Evolutionary conservation across 2,113 vertebrate species (phyloP).

Genomic region (Ageneiosus marmoratus): DNA sequence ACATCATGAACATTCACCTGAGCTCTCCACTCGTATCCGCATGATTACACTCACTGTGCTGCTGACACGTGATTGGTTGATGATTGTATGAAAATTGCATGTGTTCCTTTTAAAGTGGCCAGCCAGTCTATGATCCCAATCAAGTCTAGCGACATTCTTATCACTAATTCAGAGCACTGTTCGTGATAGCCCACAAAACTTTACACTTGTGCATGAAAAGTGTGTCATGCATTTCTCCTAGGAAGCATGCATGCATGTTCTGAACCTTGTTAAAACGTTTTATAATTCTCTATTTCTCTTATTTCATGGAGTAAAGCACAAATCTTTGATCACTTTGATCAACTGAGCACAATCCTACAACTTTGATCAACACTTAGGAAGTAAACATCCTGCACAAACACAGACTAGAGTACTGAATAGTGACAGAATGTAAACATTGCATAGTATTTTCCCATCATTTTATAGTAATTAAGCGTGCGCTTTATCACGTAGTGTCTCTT

Average conservation of each 20-base stretch:
- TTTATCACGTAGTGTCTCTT: conserved; percentile 63
- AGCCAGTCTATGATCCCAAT: not conserved
- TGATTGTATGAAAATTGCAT: not conserved
- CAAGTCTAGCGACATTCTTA: not conserved
- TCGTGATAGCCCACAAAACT: too few relatives aligned
- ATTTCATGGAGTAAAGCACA: too few relatives aligned
- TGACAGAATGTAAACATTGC: not conserved
- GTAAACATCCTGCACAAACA: not conserved
- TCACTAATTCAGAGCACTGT: not conserved
- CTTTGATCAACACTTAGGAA: not conserved
- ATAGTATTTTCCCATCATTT: too few relatives aligned
- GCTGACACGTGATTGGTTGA: too few relatives aligned
- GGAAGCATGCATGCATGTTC: not conserved
- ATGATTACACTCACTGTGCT: not conserved
- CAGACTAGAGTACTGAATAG: not conserved
- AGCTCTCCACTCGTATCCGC: not conserved
- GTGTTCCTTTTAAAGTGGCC: too few relatives aligned
- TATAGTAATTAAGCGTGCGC: not conserved
- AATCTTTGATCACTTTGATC: not conserved
- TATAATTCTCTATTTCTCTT: too few relatives aligned
- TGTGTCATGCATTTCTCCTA: too few relatives aligned
- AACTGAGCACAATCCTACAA: not conserved
- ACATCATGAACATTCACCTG: not conserved
- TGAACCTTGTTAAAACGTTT: not conserved
- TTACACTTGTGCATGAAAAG: not conserved